Conservation (phyloP, 2,113 vertebrate species). For the Pipra filicauda region DNA sequence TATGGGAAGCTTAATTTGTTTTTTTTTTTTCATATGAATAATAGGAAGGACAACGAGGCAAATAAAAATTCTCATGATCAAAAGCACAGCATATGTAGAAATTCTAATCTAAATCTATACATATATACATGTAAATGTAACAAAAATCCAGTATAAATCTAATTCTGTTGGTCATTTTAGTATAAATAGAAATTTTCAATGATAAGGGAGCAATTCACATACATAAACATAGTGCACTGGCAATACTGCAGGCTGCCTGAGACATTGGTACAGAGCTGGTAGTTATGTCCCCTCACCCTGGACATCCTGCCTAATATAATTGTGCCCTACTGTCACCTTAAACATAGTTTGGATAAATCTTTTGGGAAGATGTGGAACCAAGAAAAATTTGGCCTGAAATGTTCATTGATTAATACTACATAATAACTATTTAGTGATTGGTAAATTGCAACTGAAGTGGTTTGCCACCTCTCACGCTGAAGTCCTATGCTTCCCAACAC, state of each 20-base stretch:
- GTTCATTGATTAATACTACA: background rate
- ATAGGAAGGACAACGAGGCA: background rate
- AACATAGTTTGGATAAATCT: background rate
- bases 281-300: background rate
- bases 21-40: background rate
- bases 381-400: background rate
- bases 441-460: background rate
- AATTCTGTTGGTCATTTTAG: background rate
- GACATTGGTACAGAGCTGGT: background rate
- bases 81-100: background rate
- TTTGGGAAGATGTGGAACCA: background rate
- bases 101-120: background rate
- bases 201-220: background rate
- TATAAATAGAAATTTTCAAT: background rate
- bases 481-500: background rate
- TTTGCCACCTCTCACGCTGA: background rate
- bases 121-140: background rate
- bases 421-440: background rate
- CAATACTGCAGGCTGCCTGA: background rate
- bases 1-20: background rate
- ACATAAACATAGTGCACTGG: accelerated
- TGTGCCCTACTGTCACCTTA: background rate
- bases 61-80: background rate
- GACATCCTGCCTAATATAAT: background rate
- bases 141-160: background rate